Base-by-base conservation (phyloP, 2,888 invertebrate species). In the Yponomeuta sedellus region DNA sequence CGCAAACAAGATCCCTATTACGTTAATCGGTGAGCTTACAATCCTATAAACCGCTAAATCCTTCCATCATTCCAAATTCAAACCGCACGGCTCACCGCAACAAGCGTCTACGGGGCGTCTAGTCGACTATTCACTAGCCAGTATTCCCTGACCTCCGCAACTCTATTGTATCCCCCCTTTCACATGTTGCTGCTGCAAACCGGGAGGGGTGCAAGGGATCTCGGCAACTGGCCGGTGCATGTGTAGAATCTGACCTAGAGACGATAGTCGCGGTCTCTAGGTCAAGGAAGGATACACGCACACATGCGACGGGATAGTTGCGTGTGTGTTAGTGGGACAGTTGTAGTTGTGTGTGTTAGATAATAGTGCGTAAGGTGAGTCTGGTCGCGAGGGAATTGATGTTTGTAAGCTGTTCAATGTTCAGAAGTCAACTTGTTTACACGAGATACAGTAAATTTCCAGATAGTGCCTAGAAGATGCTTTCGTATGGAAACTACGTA, bases 231-330 rank as follows among this genome's bases (percentile, higher is more conserved):
- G 88, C 69, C 80, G 78, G 74, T 71, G 73, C 78, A 78, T 80
- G 76, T 82, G 82, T 85, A 85, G 86, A 83, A 86, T 86, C 89
- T 90, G 90, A 91, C 90, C 90, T 89, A 90, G 83, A 84, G 80
- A 78, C 80, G 83, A 83, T 85, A 87, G 86, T 86, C 82, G 83
- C 73, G 77, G 82, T 78, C 83, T 86, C 84, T 89, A 90, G 90
- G 90, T 91, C 90, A 89, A 88, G 88, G 86, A 89, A 90, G 88
- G 89, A 87, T 87, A 87, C 79, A 89, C 87, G 77, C 89, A 88
- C 85, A 88, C 88, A 82, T 77, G 70, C 71, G 72, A 52, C 70
- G 67, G 19, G n/a, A 12, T 65, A 28, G 16, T 12, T 58, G 58
- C 22, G 58, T 58, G 58, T 58, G 58, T 61, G 61, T 25, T 61